Conservation (phyloP, 2,888 invertebrate genomes). For the Embidobia sp. region DNA sequence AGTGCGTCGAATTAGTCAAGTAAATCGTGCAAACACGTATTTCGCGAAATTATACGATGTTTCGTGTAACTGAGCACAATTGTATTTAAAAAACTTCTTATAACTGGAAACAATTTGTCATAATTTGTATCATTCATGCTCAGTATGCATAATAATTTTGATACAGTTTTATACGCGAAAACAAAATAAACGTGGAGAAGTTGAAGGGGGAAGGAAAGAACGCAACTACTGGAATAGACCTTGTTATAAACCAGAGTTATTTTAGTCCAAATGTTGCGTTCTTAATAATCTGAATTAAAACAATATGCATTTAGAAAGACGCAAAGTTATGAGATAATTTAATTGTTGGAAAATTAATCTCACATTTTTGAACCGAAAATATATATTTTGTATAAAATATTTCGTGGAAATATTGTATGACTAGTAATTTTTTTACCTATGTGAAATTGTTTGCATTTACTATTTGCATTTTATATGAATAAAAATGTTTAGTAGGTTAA, state of each 20-base stretch:
- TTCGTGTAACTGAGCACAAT: neutral
- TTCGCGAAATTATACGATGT: neutral
- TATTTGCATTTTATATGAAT: no score
- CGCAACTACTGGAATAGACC: no score
- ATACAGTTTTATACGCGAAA: slow-evolving; percentile 1
- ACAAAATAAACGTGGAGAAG: no score
- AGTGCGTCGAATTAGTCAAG: slow-evolving; percentile 9
- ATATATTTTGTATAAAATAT: no score
- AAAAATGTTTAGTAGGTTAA: no score
- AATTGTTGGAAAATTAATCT: neutral
- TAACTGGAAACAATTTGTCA: slow-evolving; percentile 19
- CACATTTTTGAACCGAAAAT: neutral
- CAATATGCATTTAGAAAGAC: slow-evolving; percentile 9
- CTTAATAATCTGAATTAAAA: slow-evolving; percentile 3
- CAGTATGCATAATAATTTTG: slow-evolving; percentile 3
- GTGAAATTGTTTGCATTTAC: no score
- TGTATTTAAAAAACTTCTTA: slow-evolving; percentile 1
- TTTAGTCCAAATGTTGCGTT: no score
- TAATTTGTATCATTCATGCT: slow-evolving; percentile 3
- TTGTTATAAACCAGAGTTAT: no score
- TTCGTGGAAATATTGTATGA: no score
- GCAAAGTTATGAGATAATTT: slow-evolving; percentile 2
- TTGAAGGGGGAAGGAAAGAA: no score
- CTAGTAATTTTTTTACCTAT: no score
- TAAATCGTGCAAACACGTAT: slow-evolving; percentile 18